Percentiles rank a stretch among this genome's conserved stretches.
Conservation (phyloP, 2,888 invertebrate species). For the Philereme vetulata region DNA sequence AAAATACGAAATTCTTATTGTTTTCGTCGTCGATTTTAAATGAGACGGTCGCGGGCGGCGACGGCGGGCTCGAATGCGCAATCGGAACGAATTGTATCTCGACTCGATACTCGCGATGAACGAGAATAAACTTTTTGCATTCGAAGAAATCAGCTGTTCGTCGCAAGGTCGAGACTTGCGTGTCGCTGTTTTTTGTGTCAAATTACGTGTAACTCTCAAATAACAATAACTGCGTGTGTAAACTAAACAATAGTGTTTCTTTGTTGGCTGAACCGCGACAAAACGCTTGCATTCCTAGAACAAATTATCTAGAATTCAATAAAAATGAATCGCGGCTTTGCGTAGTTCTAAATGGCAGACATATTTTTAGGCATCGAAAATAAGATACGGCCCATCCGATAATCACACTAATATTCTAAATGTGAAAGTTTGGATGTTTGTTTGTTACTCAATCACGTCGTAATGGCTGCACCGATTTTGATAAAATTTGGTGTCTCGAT, state of each 20-base stretch:
- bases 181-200: slow-evolving; percentile 47
- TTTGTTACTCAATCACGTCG: too few relatives aligned
- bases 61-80: slow-evolving; percentile 40
- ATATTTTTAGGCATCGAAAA: too few relatives aligned
- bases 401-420: too few relatives aligned
- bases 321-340: neutral
- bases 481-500: too few relatives aligned
- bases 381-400: too few relatives aligned
- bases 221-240: slow-evolving; percentile 45
- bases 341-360: neutral
- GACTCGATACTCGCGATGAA: slow-evolving; percentile 25
- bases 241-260: slow-evolving; percentile 34
- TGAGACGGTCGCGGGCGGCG: slow-evolving; percentile 41
- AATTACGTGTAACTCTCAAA: slow-evolving; percentile 36
- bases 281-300: slow-evolving; percentile 19
- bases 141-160: slow-evolving; percentile 63
- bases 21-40: slow-evolving; percentile 65
- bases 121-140: slow-evolving; percentile 44
- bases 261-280: slow-evolving; percentile 27
- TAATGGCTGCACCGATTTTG: too few relatives aligned
- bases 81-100: slow-evolving; percentile 50
- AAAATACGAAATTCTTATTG: slow-evolving; percentile 54
- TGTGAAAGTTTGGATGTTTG: too few relatives aligned
- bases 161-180: slow-evolving; percentile 49
- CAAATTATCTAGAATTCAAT: slow-evolving; percentile 7